Evolutionary conservation across 2,113 vertebrate genomes (phyloP), one percentile per base, ranked within the genome.

Genomic region (Xiphophorus couchianus): DNA sequence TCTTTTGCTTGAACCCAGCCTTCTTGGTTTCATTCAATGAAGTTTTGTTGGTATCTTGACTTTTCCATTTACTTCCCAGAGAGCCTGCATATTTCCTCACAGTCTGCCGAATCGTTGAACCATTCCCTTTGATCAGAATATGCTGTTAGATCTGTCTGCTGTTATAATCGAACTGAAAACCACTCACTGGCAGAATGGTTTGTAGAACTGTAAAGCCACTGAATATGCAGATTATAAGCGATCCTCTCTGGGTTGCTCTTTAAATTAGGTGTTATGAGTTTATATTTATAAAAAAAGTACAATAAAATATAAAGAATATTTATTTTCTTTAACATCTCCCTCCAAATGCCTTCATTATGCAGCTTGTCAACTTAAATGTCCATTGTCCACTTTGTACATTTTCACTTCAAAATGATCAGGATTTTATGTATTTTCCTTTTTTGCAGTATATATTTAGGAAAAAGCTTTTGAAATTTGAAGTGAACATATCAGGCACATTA

Each of bases 91-190:
- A 68, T 39, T 35, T 60, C 51, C 25, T 58, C 22, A n/a, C 3
- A 35, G 39, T 42, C n/a, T 66, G 65, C 35, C 14, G 33, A 25
- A 58, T 2, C 22, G 1, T 69, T 69, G 14, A 35, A 13, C 28
- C 51, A 27, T 54, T 60, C 33, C 31, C 22, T n/a, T 17, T 27
- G 30, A 60, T 70, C 25, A 70, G 27, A 70, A 8, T 35, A 14
- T 35, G 68, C 68, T 70, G 30, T 58, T 30, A 33, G 29, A 70
- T 58, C 17, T 70, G 3, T 69, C 29, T 33, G 17, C 67, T n/a
- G 4, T 22, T n/a, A 13, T 12, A 39, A 14, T 69, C 54, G 14
- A n/a, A n/a, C 44, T 25, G 12, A n/a, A n/a, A 9, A 33, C 22
- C 9, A 33, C 48, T 69, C 68, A 13, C 19, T 54, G 29, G 13